phyloP scores from a whole-genome alignment of 1,140 invertebrate genomes.

The Pristionchus pacificus region DNA sequence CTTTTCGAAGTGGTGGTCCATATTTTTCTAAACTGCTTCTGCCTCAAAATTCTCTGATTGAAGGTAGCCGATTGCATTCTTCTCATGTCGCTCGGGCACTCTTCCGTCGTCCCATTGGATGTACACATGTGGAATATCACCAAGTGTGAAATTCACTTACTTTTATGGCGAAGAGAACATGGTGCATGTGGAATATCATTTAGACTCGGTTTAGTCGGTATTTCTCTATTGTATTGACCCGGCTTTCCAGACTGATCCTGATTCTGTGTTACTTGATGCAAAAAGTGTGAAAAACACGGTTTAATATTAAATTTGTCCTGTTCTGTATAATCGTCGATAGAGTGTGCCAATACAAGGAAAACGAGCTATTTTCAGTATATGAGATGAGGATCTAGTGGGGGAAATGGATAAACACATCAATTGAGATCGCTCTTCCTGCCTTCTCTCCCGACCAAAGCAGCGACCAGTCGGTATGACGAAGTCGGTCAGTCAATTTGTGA shows the following conservation, averaged over 20 bases:
- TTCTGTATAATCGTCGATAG: too few species aligned
- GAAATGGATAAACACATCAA: not conserved
- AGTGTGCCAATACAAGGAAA: too few species aligned
- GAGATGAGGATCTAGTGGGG: too few species aligned
- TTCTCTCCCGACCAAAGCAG: not conserved
- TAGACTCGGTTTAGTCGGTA: slow-evolving; percentile 1
- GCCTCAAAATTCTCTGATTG: too few species aligned
- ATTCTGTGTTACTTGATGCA: slow-evolving; percentile 72
- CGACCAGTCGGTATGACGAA: not conserved
- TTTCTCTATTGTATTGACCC: slow-evolving; percentile 1
- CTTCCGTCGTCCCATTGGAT: slow-evolving; percentile 84
- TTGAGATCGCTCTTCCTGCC: not conserved
- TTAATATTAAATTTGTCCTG: slow-evolving; percentile 55
- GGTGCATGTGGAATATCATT: slow-evolving; percentile 2
- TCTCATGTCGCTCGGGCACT: slow-evolving; percentile 85
- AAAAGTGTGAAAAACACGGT: slow-evolving; percentile 81
- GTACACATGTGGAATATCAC: slow-evolving; percentile 92
- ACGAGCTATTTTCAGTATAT: not conserved
- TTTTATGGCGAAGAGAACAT: not conserved
- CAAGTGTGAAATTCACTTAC: not conserved
- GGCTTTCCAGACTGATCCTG: slow-evolving; percentile 70
- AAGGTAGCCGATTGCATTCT: slow-evolving; percentile 95
- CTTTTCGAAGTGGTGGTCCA: slow-evolving; percentile 62
- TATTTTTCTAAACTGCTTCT: too few species aligned
- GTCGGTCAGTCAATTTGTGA: not conserved